Percentiles rank a stretch among this genome's conserved stretches.
Conservation (phyloP, 2,888 invertebrate genomes). For the Dioctria rufipes region DNA sequence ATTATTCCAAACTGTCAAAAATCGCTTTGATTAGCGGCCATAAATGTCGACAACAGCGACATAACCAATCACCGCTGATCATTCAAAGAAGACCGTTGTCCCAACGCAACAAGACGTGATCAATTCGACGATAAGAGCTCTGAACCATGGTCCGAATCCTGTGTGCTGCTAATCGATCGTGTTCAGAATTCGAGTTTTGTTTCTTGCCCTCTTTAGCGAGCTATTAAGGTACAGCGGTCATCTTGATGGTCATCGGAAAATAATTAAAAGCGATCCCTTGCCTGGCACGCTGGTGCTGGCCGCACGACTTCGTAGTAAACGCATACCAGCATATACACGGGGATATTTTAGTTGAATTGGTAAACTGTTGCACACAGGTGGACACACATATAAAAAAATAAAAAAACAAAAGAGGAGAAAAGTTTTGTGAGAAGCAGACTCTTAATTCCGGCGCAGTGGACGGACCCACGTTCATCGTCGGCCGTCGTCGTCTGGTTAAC, state of each 20-base stretch:
- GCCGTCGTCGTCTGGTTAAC: constrained; percentile 50
- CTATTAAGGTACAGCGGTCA: constrained; percentile 42
- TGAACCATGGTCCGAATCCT: constrained; percentile 15
- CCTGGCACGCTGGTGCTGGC: constrained; percentile 24
- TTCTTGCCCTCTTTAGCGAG: constrained; percentile 28
- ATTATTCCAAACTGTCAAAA: not conserved
- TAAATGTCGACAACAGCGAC: constrained; percentile 22
- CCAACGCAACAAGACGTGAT: constrained; percentile 34
- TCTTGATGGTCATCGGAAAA: constrained; percentile 44
- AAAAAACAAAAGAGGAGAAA: not conserved
- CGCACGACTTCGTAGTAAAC: not conserved
- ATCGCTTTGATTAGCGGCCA: constrained; percentile 24
- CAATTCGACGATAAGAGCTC: constrained; percentile 28
- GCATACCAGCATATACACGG: too few species aligned
- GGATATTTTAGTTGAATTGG: not conserved
- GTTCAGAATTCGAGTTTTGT: constrained; percentile 42
- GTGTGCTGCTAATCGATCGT: constrained; percentile 40
- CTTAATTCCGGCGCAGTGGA: constrained; percentile 2
- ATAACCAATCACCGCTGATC: constrained; percentile 40
- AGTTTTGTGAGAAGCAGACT: constrained; percentile 35
- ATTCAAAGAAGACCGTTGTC: not conserved
- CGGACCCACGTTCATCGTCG: constrained; percentile 9
- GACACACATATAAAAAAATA: constrained; percentile 15
- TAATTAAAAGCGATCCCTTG: constrained; percentile 47
- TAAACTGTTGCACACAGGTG: constrained; percentile 8